Percentiles rank a stretch among this genome's conserved stretches.
Evolutionary conservation across 1,140 invertebrate species (phyloP).

Genomic region (Parapsyche elsis): DNA sequence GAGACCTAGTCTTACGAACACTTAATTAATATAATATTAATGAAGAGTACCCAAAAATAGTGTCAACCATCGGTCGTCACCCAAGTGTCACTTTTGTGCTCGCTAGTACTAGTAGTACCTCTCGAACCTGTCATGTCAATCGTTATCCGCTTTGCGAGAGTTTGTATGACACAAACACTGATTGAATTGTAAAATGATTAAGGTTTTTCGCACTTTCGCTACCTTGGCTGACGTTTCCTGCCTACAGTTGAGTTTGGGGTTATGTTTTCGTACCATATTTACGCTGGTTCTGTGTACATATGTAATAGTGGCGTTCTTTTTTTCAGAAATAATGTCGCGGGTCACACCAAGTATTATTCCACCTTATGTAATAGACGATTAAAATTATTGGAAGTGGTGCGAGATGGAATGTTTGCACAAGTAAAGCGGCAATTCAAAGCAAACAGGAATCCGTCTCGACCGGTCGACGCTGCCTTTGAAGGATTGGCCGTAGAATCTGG

Average conservation of each 20-base stretch:
- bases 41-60: too few relatives aligned
- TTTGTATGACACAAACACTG: too few relatives aligned
- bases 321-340: conserved; percentile 34
- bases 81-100: too few relatives aligned
- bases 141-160: too few relatives aligned
- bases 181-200: not conserved
- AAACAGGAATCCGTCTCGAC: conserved; percentile 40
- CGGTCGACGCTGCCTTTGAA: conserved; percentile 39
- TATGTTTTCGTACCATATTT: conserved; percentile 37
- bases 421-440: conserved; percentile 48
- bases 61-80: too few relatives aligned
- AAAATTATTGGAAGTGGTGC: conserved; percentile 18
- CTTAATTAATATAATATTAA: too few relatives aligned
- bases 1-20: too few relatives aligned
- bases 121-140: too few relatives aligned
- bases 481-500: conserved; percentile 57
- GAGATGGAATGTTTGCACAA: conserved; percentile 40
- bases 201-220: not conserved
- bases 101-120: too few relatives aligned
- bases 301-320: not conserved
- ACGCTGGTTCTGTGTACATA: not conserved
- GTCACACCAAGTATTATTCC: conserved; percentile 34
- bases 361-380: conserved; percentile 9
- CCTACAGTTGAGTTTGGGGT: not conserved
- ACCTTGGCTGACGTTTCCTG: not conserved